Conservation (phyloP, 1,140 invertebrate genomes). For the Globodera rostochiensis region DNA sequence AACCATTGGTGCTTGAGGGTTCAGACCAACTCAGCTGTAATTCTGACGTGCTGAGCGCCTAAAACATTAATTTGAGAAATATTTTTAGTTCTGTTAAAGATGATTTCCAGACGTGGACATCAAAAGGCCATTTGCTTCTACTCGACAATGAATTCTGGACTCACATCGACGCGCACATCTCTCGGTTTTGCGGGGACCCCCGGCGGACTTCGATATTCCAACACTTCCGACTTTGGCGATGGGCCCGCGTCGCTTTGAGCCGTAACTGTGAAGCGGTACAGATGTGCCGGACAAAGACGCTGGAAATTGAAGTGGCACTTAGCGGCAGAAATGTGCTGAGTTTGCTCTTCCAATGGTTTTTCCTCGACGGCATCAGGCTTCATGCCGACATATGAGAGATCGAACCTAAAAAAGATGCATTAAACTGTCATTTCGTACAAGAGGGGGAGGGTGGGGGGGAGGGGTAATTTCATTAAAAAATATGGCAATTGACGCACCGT, state of each 20-base stretch:
- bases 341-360: conserved; percentile 14
- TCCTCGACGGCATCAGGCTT: background rate
- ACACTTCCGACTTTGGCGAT: conserved; percentile 44
- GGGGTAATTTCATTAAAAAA: background rate
- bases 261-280: conserved; percentile 50
- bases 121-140: too few species aligned
- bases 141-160: background rate
- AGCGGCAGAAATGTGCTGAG: conserved; percentile 24
- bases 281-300: conserved; percentile 45
- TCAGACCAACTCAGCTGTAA: conserved; percentile 46
- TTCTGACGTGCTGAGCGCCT: conserved; percentile 32
- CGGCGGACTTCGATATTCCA: conserved; percentile 54
- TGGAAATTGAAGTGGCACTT: conserved; percentile 32
- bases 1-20: conserved; percentile 20
- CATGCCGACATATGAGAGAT: background rate
- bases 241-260: conserved; percentile 56
- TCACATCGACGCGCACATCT: conserved; percentile 44
- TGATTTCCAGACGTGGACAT: too few species aligned
- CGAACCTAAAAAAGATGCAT: background rate
- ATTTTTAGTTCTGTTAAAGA: too few species aligned
- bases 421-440: background rate
- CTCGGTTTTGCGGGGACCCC: conserved; percentile 42
- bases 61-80: background rate
- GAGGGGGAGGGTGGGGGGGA: too few species aligned
- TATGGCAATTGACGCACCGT: conserved; percentile 14